Conservation (phyloP, 1,140 invertebrate species). For the Stegodyphus mimosarum region DNA sequence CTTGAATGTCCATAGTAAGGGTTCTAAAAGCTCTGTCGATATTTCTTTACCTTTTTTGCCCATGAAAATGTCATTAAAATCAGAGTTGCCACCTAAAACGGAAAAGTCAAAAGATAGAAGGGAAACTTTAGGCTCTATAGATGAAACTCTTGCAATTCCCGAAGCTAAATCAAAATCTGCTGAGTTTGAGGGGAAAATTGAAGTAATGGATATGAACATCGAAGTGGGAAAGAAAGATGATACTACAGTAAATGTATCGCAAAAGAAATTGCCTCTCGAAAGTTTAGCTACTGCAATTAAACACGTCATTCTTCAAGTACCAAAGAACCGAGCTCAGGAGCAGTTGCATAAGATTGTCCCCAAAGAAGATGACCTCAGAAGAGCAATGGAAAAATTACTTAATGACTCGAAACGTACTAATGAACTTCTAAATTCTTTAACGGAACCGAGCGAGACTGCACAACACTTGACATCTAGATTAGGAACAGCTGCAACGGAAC, state of each 20-base stretch:
- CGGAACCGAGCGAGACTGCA: background rate
- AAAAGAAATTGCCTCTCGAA: too few species aligned
- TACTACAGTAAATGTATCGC: too few species aligned
- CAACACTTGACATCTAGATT: background rate
- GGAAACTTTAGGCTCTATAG: background rate
- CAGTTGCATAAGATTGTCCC: background rate
- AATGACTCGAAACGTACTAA: background rate
- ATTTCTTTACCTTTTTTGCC: constrained; percentile 23
- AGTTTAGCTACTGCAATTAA: too few species aligned
- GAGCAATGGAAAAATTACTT: background rate
- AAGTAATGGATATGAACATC: background rate
- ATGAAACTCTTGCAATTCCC: background rate
- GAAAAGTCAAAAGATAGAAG: background rate
- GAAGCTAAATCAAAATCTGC: background rate
- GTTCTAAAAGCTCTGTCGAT: background rate
- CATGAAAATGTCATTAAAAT: background rate
- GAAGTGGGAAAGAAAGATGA: background rate
- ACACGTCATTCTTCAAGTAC: too few species aligned
- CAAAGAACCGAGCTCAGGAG: too few species aligned
- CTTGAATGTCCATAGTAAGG: constrained; percentile 16
- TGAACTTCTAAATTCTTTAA: background rate
- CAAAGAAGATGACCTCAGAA: background rate
- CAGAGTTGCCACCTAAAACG: background rate
- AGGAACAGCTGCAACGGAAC: background rate
- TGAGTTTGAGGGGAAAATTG: background rate